These are phyloP conservation scores for Icerya purchasi DNA, from an alignment of 2,888 invertebrate genomes.

Conservation along the genomic window DNA sequence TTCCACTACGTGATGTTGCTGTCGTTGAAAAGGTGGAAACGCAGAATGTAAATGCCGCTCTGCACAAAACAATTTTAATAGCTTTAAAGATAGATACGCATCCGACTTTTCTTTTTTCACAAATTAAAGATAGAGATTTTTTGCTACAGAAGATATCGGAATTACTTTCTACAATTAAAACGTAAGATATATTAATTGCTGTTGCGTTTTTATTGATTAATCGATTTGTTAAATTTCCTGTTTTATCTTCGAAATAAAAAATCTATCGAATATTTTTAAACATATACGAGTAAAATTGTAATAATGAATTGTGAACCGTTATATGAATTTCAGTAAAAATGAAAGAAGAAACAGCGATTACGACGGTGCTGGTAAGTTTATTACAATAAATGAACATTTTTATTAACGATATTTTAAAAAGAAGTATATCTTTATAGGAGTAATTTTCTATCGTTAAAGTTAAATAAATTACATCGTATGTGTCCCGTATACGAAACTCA, in stretches of 20 bases:
- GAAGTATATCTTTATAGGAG: too few relatives aligned
- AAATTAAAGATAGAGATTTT: conserved; percentile 70
- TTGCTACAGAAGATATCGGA: conserved; percentile 76
- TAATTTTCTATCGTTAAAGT: too few relatives aligned
- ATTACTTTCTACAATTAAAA: conserved; percentile 42
- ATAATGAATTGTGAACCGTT: too few relatives aligned
- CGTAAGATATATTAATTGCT: conserved; percentile 13
- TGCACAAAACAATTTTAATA: conserved; percentile 53
- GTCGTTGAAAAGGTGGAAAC: conserved; percentile 55
- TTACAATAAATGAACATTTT: background rate
- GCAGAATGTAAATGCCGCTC: conserved; percentile 34
- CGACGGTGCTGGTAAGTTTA: background rate
- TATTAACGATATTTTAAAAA: too few relatives aligned
- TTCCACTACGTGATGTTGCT: conserved; percentile 66
- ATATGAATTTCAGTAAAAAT: too few relatives aligned
- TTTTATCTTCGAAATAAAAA: too few relatives aligned
- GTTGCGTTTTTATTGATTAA: background rate
- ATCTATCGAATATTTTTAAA: too few relatives aligned
- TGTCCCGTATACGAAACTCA: too few relatives aligned
- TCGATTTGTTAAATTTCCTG: too few relatives aligned
- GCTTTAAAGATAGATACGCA: conserved; percentile 45
- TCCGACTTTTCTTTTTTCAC: conserved; percentile 69
- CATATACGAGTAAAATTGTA: too few relatives aligned
- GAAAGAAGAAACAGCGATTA: background rate
- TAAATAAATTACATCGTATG: too few relatives aligned